Conservation (phyloP, 2,888 invertebrate genomes). For the Xiphydria camelus region DNA sequence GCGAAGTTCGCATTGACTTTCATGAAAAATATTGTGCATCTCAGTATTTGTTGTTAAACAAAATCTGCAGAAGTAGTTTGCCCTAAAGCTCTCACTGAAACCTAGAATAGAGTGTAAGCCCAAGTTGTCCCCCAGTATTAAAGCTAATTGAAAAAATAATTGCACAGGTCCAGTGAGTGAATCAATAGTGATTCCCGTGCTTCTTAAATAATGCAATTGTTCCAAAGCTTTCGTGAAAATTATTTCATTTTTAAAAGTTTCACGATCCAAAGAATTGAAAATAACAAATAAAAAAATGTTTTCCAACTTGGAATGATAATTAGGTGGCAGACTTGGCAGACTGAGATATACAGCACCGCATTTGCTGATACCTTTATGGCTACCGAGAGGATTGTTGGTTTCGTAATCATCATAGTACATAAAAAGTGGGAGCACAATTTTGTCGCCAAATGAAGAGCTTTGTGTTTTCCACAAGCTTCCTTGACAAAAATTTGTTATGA, state of each 20-base stretch:
- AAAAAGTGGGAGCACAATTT: constrained; percentile 19
- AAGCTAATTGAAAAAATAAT: constrained; percentile 27
- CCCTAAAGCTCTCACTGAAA: constrained; percentile 26
- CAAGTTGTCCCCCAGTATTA: constrained; percentile 31
- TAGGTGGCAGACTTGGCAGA: constrained; percentile 19
- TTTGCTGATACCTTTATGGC: constrained; percentile 18
- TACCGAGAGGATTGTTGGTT: constrained; percentile 21
- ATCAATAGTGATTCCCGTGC: background rate
- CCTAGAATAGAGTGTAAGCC: constrained; percentile 27
- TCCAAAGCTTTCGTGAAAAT: constrained; percentile 18
- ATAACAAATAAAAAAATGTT: constrained; percentile 20
- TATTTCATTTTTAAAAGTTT: constrained; percentile 12
- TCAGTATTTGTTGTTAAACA: constrained; percentile 23
- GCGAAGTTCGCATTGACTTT: constrained; percentile 13
- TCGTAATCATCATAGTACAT: constrained; percentile 25
- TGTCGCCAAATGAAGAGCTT: constrained; percentile 6
- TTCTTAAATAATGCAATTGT: constrained; percentile 16
- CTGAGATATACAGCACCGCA: constrained; percentile 22
- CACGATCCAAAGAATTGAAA: constrained; percentile 13
- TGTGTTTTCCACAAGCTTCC: constrained; percentile 4
- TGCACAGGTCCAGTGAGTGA: constrained; percentile 8
- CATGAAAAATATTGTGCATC: constrained; percentile 17
- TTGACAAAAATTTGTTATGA: constrained; percentile 4
- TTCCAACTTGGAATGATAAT: constrained; percentile 18
- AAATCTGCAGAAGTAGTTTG: constrained; percentile 25